Conservation (phyloP, 2,888 invertebrate species). For the Trissolcus japonicus region DNA sequence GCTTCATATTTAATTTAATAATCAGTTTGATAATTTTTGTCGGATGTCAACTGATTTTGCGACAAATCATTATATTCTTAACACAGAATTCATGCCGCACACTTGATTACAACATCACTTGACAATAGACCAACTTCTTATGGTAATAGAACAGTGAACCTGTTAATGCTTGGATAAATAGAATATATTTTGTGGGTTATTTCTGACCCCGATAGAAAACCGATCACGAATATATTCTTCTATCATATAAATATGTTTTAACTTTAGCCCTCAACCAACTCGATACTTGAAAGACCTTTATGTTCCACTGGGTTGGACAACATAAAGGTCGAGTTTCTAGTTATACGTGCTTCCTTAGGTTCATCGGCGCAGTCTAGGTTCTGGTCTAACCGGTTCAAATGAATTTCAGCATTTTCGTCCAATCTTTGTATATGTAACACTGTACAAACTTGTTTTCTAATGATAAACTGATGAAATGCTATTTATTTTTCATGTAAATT, state of each 20-base stretch:
- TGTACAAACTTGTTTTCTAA: slow-evolving; percentile 3
- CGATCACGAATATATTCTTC: slow-evolving; percentile 18
- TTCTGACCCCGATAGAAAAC: slow-evolving; percentile 37
- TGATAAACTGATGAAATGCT: slow-evolving; percentile 21
- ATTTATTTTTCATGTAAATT: too few species aligned
- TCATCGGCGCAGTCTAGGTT: slow-evolving; percentile 30
- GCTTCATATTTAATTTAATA: too few species aligned
- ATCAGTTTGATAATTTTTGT: too few species aligned
- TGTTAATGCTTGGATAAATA: slow-evolving; percentile 44
- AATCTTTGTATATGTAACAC: slow-evolving; percentile 11
- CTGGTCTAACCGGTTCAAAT: slow-evolving; percentile 43
- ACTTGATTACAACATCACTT: slow-evolving; percentile 22
- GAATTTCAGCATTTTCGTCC: slow-evolving; percentile 18
- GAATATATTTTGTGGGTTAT: slow-evolving; percentile 35
- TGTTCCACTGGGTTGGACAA: slow-evolving; percentile 10
- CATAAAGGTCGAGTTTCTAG: slow-evolving; percentile 30
- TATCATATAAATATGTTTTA: slow-evolving; percentile 38
- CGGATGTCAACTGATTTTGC: too few species aligned
- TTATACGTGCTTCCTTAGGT: slow-evolving; percentile 32
- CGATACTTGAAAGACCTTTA: slow-evolving; percentile 27
- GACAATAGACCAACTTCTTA: slow-evolving; percentile 32
- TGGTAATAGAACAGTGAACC: slow-evolving; percentile 37
- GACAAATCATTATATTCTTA: too few species aligned
- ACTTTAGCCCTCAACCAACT: slow-evolving; percentile 31
- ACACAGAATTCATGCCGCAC: slow-evolving; percentile 10